Evolutionary conservation across 2,888 invertebrate species (phyloP), one percentile per base, ranked within the genome.

Genomic region (Synanthedon formicaeformis): DNA sequence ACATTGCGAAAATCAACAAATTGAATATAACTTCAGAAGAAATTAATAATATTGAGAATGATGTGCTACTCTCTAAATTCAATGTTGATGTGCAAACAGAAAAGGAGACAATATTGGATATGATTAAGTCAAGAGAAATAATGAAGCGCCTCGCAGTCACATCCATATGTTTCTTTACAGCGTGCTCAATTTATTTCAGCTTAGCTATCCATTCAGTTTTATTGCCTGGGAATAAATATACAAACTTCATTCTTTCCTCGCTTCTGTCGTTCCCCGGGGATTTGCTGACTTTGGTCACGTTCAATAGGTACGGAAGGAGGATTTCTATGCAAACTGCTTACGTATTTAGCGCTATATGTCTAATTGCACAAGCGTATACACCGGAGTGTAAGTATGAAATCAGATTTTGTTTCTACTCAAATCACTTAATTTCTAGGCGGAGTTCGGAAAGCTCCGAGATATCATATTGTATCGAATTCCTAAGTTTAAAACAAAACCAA

Each of bases 161-260:
- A 0, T 75, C 78, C 4, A 69, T 77, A 55, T 78, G 81, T 55
- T 78, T 78, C 41, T 84, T 83, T 50, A 66, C 81, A 1, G 76
- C 81, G 0, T 81, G 81, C 57, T 82, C 83, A 51, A 61, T 81
- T 0, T 83, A 83, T 51, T 82, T 80, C 41, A 82, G 83, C 0
- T 61, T 75, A 52, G 63, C 77, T 8, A 70, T 83, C 0, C 75
- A 83, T 56, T 71, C 77, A 2, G 73, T 81, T 4, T 60, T 78
- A 4, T 54, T 83, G 40, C 83, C 83, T 2, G 83, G 83, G 41
- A 73, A 81, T 54, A 83, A 82, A 62, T 82, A 83, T 48, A 73
- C 68, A 0, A 83, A 82, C 58, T 82, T 83, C 52, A 68, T 81
- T 50, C 56, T 83, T 23, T 57, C 77, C 2, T 71, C 82, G 0